Conservation (phyloP, 2,888 invertebrate genomes). For the Troilus luridus region DNA sequence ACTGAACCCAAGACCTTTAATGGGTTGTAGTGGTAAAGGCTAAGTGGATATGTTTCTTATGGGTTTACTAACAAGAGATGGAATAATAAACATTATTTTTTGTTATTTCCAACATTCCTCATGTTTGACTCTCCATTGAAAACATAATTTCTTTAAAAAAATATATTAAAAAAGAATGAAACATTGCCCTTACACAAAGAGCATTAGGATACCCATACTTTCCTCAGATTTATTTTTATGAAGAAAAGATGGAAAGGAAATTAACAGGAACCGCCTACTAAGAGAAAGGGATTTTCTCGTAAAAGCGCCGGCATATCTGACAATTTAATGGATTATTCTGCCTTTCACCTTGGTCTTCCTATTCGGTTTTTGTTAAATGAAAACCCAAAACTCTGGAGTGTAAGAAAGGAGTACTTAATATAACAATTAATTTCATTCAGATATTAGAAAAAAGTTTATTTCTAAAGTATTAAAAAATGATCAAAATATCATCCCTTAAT, state of each 20-base stretch:
- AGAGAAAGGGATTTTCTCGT: not conserved
- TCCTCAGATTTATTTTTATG: constrained; percentile 21
- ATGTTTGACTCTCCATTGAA: too few relatives aligned
- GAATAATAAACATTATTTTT: too few relatives aligned
- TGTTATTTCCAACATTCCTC: too few relatives aligned
- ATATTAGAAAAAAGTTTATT: too few relatives aligned
- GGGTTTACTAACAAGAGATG: too few relatives aligned
- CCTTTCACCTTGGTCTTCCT: not conserved
- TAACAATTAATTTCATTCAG: not conserved
- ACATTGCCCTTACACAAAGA: not conserved
- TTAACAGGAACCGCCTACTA: constrained; percentile 27
- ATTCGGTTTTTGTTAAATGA: not conserved
- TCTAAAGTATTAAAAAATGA: too few relatives aligned
- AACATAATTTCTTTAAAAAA: not conserved
- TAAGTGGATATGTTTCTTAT: too few relatives aligned
- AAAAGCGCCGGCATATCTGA: not conserved
- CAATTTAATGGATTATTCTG: constrained; percentile 20
- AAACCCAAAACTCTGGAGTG: not conserved
- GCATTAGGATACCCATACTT: not conserved
- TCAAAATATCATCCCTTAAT: too few relatives aligned
- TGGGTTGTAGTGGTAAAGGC: too few relatives aligned
- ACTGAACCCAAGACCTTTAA: too few relatives aligned
- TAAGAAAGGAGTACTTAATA: not conserved
- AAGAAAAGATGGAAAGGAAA: constrained; percentile 22
- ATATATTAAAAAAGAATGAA: not conserved